Percentiles rank a stretch among this genome's conserved stretches.
Conservation (phyloP, 2,113 vertebrate genomes). For the Prunella fulvescens region DNA sequence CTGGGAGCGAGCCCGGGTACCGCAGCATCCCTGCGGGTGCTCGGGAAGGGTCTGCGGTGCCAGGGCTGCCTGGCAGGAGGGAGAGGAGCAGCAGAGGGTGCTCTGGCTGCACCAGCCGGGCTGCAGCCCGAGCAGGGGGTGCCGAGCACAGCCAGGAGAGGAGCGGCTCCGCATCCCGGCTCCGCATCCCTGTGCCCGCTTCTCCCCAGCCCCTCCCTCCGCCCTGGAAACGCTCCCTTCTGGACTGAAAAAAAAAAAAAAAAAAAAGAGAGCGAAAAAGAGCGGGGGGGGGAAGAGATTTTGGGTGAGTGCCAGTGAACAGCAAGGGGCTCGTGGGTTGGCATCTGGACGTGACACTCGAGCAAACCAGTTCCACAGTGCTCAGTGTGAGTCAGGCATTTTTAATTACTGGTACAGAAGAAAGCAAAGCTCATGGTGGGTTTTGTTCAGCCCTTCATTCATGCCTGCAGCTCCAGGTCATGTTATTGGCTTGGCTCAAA, state of each 20-base stretch:
- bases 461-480: background rate
- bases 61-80: background rate
- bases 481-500: background rate
- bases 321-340: background rate
- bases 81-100: conserved; percentile 36
- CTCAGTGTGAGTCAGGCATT: background rate
- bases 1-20: rapidly evolving
- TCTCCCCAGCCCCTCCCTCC: background rate
- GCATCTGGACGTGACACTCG: background rate
- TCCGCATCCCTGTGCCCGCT: background rate
- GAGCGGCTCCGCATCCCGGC: background rate
- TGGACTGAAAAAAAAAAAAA: background rate
- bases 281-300: background rate
- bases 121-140: background rate
- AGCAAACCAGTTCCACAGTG: background rate
- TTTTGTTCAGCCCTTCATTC: conserved; percentile 5
- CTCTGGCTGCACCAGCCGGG: background rate
- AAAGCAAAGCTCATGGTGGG: background rate
- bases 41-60: background rate
- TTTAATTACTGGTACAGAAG: background rate
- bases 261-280: no score
- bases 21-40: rapidly evolving
- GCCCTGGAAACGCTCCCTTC: background rate
- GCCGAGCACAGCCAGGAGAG: background rate
- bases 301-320: background rate